Conservation (phyloP, 2,888 invertebrate genomes). For the Chironomus tentans region DNA sequence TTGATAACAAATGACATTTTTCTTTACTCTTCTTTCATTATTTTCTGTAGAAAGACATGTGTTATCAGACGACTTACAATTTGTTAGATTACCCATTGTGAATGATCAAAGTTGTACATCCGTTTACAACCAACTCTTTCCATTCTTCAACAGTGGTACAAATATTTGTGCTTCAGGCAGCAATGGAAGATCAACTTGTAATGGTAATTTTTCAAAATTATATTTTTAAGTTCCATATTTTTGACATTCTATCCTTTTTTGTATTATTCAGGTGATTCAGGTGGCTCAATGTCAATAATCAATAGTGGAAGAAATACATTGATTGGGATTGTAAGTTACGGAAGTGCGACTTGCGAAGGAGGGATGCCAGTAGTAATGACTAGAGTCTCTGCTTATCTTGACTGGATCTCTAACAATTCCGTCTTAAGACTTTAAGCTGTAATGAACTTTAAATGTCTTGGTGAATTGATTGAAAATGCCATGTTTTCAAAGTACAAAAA, state of each 20-base stretch:
- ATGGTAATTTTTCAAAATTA: not conserved
- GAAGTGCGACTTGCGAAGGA: conserved; percentile 7
- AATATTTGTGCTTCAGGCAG: not conserved
- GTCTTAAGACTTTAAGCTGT: too few relatives aligned
- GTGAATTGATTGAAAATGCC: too few relatives aligned
- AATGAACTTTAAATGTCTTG: too few relatives aligned
- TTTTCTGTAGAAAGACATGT: not conserved
- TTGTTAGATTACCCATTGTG: not conserved
- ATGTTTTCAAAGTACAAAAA: too few relatives aligned
- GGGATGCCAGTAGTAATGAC: conserved; percentile 5
- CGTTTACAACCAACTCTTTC: not conserved
- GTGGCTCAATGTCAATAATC: not conserved
- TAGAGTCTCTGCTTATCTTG: conserved; percentile 6
- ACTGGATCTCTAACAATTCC: conserved; percentile 6
- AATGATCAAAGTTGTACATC: not conserved
- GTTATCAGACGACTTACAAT: not conserved
- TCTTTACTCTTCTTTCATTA: not conserved
- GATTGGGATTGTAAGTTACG: conserved; percentile 13
- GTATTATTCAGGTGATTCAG: conserved; percentile 9
- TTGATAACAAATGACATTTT: too few relatives aligned
- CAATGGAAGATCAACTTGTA: not conserved
- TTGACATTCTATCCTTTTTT: not conserved
- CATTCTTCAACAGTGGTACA: not conserved
- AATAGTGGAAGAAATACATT: not conserved
- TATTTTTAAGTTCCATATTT: not conserved